phyloP scores from a whole-genome alignment of 2,797 vertebrate species.

The Hydrophis major region DNA sequence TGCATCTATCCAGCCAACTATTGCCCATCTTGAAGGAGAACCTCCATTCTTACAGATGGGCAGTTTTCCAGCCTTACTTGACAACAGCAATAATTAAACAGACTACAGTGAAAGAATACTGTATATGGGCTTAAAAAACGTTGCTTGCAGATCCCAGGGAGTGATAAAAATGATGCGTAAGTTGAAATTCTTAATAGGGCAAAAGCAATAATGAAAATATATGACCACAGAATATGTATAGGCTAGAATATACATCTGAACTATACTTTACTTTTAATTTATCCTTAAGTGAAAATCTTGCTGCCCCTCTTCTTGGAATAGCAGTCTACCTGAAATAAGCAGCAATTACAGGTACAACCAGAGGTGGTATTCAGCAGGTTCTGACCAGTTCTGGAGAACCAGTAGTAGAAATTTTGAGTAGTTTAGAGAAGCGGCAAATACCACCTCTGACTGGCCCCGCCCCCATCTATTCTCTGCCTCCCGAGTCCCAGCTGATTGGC shows the following conservation, averaged over 20 bases:
- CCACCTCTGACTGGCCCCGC: too few relatives aligned
- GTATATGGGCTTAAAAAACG: neutral
- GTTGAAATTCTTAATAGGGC: neutral
- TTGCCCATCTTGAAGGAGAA: neutral
- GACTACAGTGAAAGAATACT: neutral
- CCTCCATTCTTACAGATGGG: neutral
- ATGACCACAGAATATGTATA: neutral
- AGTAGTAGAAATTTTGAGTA: too few relatives aligned
- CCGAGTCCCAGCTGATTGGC: too few relatives aligned
- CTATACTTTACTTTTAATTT: neutral
- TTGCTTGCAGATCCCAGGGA: neutral
- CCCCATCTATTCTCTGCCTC: too few relatives aligned
- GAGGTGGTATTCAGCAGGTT: too few relatives aligned
- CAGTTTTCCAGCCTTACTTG: neutral
- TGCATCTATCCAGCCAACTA: neutral
- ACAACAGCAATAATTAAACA: neutral
- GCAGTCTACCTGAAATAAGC: neutral
- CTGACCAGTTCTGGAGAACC: too few relatives aligned
- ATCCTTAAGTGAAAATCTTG: neutral
- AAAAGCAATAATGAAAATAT: neutral
- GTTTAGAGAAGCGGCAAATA: too few relatives aligned
- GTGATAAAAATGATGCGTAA: neutral
- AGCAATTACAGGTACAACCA: neutral
- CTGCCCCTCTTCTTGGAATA: neutral
- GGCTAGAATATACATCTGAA: neutral